phyloP scores from a whole-genome alignment of 2,113 vertebrate species.

The Leucoraja erinaceus region DNA sequence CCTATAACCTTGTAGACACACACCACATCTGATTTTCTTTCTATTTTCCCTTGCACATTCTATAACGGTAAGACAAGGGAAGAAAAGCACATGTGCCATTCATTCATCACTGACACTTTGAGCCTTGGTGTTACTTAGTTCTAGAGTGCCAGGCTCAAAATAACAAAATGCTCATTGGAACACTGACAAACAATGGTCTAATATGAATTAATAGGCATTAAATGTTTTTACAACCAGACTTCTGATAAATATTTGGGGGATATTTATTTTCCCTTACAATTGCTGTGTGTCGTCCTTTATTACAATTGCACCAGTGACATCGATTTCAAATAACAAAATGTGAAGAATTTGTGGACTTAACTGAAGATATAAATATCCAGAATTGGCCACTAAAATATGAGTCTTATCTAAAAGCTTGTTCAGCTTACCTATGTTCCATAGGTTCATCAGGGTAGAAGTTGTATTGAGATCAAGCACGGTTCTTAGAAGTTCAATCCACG shows the following conservation, averaged over 20 bases:
- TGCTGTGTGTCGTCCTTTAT: background rate
- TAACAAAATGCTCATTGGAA: too few relatives aligned
- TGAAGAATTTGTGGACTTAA: background rate
- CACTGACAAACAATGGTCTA: too few relatives aligned
- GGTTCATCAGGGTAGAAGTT: background rate
- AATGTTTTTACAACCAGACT: too few relatives aligned
- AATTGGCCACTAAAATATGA: background rate
- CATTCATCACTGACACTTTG: too few relatives aligned
- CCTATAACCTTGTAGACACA: too few relatives aligned
- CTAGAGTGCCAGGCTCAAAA: too few relatives aligned
- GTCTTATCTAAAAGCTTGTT: background rate
- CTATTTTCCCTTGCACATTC: too few relatives aligned
- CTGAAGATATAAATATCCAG: background rate
- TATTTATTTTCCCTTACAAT: background rate
- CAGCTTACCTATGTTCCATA: background rate
- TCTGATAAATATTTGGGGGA: background rate
- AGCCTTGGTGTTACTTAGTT: too few relatives aligned
- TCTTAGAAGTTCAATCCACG: background rate
- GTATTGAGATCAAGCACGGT: background rate
- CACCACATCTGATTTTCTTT: too few relatives aligned
- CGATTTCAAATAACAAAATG: background rate
- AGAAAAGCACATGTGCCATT: too few relatives aligned
- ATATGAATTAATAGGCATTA: too few relatives aligned
- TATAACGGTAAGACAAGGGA: too few relatives aligned
- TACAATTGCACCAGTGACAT: background rate